Base-by-base conservation (phyloP, 1,140 invertebrate genomes). In the Probaryconus sp. region DNA sequence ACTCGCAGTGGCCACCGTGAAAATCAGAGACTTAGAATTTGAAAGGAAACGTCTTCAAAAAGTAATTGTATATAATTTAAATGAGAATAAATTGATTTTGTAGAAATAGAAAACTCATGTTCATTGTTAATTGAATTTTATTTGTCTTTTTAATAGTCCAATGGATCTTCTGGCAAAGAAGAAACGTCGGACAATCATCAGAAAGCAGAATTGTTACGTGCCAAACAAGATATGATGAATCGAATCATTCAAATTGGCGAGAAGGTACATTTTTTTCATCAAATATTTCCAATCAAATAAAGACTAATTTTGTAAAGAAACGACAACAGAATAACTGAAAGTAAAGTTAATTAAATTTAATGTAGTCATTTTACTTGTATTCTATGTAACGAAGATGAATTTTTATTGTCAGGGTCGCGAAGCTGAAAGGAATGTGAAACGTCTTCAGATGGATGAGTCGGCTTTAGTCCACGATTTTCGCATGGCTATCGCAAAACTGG, bases 181-280 rank as follows among this genome's bases (percentile, higher is more conserved):
- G 84, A 87, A 37, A 69, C 77, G 40, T 43, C 72, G 14, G 86
- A 86, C 14, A 78, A 79, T n/a, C 78, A 84, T 69, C 81, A 83
- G n/a, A 86, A 82, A 56, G 71, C 79, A 1, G 85, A 87, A 48
- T 45, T 85, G 10, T 45, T 85, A 16, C 79, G 86, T 20, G 86
- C 83, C 7, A 88, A 86, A 45, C 87, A 87, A 63, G 85, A 88
- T 16, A 86, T 87, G 77, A 82, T 86, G 67, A 86, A 88, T 53
- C 80, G 83, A 33, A 87, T 88, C 30, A 85, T 88, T 42, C 84
- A 86, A 77, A 86, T 86, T 58, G 84, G 83, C 17, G 86, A 88
- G 77, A 87, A 88, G 79, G 85, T 87, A 80, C 14, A 10, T 11
- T 24, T 20, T 38, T 10, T 38, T 58, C n/a, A n/a, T n/a, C n/a